A percentile compares a stretch with the other conserved stretches of the same genome.
phyloP scores from a whole-genome alignment of 2,888 invertebrate species.

The Thymelicus acteon region DNA sequence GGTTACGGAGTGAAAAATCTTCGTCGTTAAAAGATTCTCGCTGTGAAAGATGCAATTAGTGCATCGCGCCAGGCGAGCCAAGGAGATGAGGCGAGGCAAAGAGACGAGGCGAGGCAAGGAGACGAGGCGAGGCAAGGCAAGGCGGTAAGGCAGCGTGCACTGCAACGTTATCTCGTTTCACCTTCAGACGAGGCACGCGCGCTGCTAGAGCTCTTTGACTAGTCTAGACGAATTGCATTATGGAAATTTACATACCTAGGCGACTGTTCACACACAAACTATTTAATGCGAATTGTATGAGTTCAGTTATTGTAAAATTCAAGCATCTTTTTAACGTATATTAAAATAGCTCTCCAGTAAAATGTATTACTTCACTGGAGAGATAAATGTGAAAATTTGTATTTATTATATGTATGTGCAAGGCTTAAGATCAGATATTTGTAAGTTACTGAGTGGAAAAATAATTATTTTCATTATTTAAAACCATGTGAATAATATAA shows the following conservation, averaged over 20 bases:
- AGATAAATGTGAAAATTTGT: not conserved
- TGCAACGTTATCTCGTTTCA: conserved; percentile 49
- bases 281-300: conserved; percentile 45
- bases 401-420: too few relatives aligned
- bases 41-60: conserved; percentile 25
- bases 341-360: not conserved
- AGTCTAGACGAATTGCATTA: conserved; percentile 84
- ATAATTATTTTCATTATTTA: too few relatives aligned
- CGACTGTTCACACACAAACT: conserved; percentile 61
- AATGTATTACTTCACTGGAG: not conserved
- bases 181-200: conserved; percentile 64
- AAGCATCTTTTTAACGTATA: conserved; percentile 5
- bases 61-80: not conserved
- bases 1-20: too few relatives aligned
- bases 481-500: too few relatives aligned
- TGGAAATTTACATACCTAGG: conserved; percentile 71
- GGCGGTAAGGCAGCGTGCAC: not conserved
- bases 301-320: conserved; percentile 19
- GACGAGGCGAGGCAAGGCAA: not conserved
- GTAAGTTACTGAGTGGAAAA: too few relatives aligned
- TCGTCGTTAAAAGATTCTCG: conserved; percentile 9
- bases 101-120: not conserved
- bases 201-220: conserved; percentile 67
- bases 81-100: too few relatives aligned
- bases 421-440: too few relatives aligned